These are phyloP conservation scores for Macrostomum lignano DNA, from an alignment of 1,140 invertebrate genomes.

Conservation along the genomic window DNA sequence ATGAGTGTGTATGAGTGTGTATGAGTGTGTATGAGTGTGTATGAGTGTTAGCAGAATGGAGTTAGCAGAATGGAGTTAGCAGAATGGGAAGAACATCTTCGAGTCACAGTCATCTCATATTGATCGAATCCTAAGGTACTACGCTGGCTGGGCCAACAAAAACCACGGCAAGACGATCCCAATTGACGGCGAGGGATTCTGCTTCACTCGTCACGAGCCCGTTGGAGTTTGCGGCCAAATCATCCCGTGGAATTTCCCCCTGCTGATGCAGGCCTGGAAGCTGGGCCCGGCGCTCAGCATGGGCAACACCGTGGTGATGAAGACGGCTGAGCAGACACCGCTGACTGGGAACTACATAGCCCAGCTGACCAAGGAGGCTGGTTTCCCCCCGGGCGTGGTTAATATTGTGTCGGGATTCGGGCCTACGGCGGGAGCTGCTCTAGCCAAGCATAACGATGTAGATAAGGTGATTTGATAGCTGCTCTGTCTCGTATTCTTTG, in stretches of 20 bases:
- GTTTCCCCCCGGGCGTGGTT: constrained; percentile 14
- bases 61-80: too few species aligned
- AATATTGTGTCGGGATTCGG: constrained; percentile 11
- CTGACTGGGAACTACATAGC: constrained; percentile 52
- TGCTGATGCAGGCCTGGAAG: constrained; percentile 85
- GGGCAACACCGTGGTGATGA: constrained; percentile 60
- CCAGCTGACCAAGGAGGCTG: constrained; percentile 40
- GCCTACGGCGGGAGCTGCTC: constrained; percentile 15
- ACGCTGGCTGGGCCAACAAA: constrained; percentile 69
- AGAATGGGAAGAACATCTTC: too few species aligned
- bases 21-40: too few species aligned
- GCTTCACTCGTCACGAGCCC: constrained; percentile 72
- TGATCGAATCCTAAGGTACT: too few species aligned
- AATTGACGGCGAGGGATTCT: constrained; percentile 48
- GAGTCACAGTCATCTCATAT: too few species aligned
- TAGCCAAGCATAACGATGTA: constrained; percentile 15
- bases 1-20: too few species aligned
- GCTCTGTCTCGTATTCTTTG: too few species aligned
- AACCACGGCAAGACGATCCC: constrained; percentile 61
- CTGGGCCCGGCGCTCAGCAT: constrained; percentile 54
- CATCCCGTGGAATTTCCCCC: constrained; percentile 89
- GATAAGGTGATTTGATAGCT: too few species aligned
- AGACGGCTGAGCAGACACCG: constrained; percentile 75
- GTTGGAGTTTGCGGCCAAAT: constrained; percentile 89
- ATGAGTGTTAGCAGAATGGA: too few species aligned